These are phyloP conservation scores for Helleia helle DNA, from an alignment of 2,888 invertebrate species.

Conservation along the genomic window DNA sequence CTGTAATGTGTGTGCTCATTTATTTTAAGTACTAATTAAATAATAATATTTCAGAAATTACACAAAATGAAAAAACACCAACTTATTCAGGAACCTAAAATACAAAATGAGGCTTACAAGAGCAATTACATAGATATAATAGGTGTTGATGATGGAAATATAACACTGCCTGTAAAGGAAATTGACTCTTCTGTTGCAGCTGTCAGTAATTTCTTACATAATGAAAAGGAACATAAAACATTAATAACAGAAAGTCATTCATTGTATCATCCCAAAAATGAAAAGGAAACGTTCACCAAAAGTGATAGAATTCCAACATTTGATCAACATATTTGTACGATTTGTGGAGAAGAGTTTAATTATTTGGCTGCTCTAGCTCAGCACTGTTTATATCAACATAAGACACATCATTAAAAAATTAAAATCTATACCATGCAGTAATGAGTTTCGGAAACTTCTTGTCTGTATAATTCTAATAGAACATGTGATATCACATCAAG, in stretches of 20 bases:
- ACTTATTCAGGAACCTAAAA: slow-evolving; percentile 28
- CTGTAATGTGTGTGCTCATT: too few relatives aligned
- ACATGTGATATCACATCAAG: too few relatives aligned
- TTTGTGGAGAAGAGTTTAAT: slow-evolving; percentile 48
- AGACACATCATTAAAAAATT: slow-evolving; percentile 30
- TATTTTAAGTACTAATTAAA: too few relatives aligned
- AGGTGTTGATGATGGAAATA: slow-evolving; percentile 46
- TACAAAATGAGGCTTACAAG: slow-evolving; percentile 36
- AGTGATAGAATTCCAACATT: slow-evolving; percentile 12
- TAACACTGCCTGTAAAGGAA: slow-evolving; percentile 30
- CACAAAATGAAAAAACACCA: slow-evolving; percentile 57
- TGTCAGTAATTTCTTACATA: slow-evolving; percentile 33
- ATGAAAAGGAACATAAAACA: slow-evolving; percentile 29
- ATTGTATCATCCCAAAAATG: slow-evolving; percentile 9
- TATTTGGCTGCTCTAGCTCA: slow-evolving; percentile 43
- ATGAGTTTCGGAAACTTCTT: too few relatives aligned
- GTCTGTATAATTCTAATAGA: too few relatives aligned
- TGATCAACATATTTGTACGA: slow-evolving; percentile 37
- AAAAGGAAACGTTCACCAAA: slow-evolving; percentile 13
- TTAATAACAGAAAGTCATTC: slow-evolving; percentile 23
- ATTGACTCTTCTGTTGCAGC: slow-evolving; percentile 17
- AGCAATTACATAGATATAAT: slow-evolving; percentile 50
- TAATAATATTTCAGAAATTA: slow-evolving; percentile 39
- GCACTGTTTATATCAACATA: slow-evolving; percentile 45
- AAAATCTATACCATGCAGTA: too few relatives aligned